phyloP scores from a whole-genome alignment of 2,888 invertebrate species.

The Coenonympha glycerion region DNA sequence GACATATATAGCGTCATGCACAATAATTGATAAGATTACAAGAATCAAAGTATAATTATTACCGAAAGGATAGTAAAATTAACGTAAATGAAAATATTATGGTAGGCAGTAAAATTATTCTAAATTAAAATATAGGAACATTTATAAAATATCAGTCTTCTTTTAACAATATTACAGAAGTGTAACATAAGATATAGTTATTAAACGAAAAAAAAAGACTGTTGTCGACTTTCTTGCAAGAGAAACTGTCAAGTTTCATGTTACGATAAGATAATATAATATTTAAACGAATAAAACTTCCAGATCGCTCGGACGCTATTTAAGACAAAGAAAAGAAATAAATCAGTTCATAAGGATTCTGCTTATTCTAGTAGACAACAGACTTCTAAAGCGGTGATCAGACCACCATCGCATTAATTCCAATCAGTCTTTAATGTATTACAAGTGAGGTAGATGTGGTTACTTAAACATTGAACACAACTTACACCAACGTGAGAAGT shows the following conservation, averaged over 20 bases:
- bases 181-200: slow-evolving; percentile 57
- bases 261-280: slow-evolving; percentile 12
- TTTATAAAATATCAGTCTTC: slow-evolving; percentile 72
- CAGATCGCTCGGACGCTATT: slow-evolving; percentile 33
- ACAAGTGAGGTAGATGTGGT: slow-evolving; percentile 66
- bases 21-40: slow-evolving; percentile 71
- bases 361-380: slow-evolving; percentile 60
- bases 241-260: slow-evolving; percentile 29
- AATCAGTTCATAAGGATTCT: slow-evolving; percentile 30
- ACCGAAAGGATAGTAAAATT: slow-evolving; percentile 64
- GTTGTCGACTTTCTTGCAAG: slow-evolving; percentile 53
- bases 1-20: slow-evolving; percentile 75
- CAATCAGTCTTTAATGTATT: slow-evolving; percentile 67
- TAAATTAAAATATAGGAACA: slow-evolving; percentile 76
- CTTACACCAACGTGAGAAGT: slow-evolving; percentile 30
- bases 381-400: slow-evolving; percentile 67
- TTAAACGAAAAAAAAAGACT: slow-evolving; percentile 52
- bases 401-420: slow-evolving; percentile 63
- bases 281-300: slow-evolving; percentile 17
- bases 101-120: slow-evolving; percentile 69
- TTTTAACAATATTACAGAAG: slow-evolving; percentile 66
- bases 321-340: slow-evolving; percentile 26
- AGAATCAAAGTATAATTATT: slow-evolving; percentile 64
- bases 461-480: slow-evolving; percentile 51
- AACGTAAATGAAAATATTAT: slow-evolving; percentile 60